A percentile compares a stretch with the other conserved stretches of the same genome.
phyloP scores from a whole-genome alignment of 2,888 invertebrate genomes.

The Dryobotodes eremita region DNA sequence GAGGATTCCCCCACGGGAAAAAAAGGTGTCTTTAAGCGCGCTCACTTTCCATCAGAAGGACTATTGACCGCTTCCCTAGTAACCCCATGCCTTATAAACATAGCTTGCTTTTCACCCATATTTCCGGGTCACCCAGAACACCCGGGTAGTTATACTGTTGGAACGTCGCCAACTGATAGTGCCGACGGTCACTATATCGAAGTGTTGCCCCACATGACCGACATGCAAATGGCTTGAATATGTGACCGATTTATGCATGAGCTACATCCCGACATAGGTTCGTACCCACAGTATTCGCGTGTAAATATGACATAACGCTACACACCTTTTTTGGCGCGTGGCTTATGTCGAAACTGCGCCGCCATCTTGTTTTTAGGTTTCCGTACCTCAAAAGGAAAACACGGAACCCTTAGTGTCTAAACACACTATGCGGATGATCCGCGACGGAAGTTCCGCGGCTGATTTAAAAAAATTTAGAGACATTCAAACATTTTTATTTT shows the following conservation, averaged over 20 bases:
- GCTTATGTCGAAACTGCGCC: too few species aligned
- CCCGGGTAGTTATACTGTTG: constrained; percentile 51
- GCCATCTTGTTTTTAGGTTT: too few species aligned
- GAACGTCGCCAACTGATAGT: constrained; percentile 57
- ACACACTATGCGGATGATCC: too few species aligned
- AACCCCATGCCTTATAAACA: not conserved
- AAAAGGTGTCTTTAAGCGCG: not conserved
- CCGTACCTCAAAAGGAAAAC: too few species aligned
- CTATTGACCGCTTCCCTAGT: not conserved
- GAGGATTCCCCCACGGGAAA: not conserved
- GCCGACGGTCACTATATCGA: constrained; percentile 37
- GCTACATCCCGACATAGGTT: not conserved
- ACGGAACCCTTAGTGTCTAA: too few species aligned
- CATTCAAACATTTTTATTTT: too few species aligned
- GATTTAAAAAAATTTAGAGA: too few species aligned
- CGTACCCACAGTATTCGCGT: not conserved
- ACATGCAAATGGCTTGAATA: constrained; percentile 9
- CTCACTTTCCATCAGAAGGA: not conserved
- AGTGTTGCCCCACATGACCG: constrained; percentile 52
- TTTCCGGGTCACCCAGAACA: constrained; percentile 24
- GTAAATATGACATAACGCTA: not conserved
- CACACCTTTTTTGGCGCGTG: too few species aligned
- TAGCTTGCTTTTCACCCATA: constrained; percentile 11
- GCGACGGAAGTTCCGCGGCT: too few species aligned
- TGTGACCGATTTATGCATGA: constrained; percentile 2